Conservation (phyloP, 2,797 vertebrate species). For the Microctenopoma steveboyesi region DNA sequence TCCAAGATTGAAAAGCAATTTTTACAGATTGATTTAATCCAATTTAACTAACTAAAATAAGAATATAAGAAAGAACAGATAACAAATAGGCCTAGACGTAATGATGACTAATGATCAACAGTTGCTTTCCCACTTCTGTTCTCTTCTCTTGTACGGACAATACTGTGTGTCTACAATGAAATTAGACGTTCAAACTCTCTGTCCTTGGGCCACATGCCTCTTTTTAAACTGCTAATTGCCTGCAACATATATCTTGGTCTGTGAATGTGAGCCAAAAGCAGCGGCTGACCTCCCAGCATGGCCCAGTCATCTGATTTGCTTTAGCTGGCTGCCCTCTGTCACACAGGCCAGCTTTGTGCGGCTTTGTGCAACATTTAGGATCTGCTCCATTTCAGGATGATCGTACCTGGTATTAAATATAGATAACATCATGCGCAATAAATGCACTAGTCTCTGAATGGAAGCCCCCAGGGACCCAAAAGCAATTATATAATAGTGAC, state of each 20-base stretch:
- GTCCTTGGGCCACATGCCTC: slow-evolving; percentile 18
- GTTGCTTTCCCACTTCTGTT: neutral
- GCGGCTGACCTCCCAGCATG: slow-evolving; percentile 68
- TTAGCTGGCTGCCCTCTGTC: slow-evolving; percentile 72
- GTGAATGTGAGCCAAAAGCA: slow-evolving; percentile 45
- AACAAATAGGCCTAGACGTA: slow-evolving; percentile 8
- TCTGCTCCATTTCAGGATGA: slow-evolving; percentile 6
- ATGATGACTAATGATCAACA: slow-evolving; percentile 14
- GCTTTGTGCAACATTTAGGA: slow-evolving; percentile 42
- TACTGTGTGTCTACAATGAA: slow-evolving; percentile 1
- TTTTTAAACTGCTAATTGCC: slow-evolving; percentile 44
- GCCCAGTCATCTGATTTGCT: slow-evolving; percentile 75
- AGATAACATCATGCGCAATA: neutral
- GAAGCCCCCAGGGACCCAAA: slow-evolving; percentile 39
- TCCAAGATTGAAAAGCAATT: neutral
- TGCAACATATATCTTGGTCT: slow-evolving; percentile 35
- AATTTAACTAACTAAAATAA: neutral
- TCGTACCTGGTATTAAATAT: slow-evolving; percentile 1
- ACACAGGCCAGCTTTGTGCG: slow-evolving; percentile 67
- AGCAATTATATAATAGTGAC: slow-evolving; percentile 57
- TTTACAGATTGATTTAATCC: neutral
- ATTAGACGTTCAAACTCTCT: slow-evolving; percentile 23
- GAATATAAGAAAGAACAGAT: neutral
- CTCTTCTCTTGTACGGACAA: neutral
- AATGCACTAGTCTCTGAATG: slow-evolving; percentile 17